phyloP scores from a whole-genome alignment of 2,113 vertebrate genomes.

The Hucho hucho region DNA sequence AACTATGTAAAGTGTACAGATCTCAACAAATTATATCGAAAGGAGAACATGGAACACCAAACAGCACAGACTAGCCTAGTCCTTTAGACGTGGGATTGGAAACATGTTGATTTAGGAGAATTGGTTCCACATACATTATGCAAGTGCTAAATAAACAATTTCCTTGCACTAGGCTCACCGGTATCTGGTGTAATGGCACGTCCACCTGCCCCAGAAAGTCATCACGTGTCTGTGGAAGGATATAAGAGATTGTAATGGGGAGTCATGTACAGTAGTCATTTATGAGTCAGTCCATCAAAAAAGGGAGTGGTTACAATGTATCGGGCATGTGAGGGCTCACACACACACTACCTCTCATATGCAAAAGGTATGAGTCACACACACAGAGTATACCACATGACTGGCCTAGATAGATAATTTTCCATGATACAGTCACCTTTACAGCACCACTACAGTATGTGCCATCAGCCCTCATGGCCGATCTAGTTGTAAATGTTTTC shows the following conservation, averaged over 20 bases:
- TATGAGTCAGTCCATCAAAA: neutral
- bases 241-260: neutral
- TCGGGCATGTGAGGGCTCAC: neutral
- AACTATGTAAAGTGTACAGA: neutral
- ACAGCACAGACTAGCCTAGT: neutral
- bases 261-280: neutral
- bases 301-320: neutral
- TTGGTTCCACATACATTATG: neutral
- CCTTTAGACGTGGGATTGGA: neutral
- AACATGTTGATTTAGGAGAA: neutral
- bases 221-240: constrained; percentile 86
- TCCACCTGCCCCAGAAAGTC: constrained; percentile 98
- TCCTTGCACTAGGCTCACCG: constrained; percentile 77
- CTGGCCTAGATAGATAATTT: neutral
- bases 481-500: too few species aligned
- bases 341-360: too few species aligned
- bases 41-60: neutral
- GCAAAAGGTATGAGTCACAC: neutral
- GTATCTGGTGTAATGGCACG: constrained; percentile 92
- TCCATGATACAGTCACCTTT: neutral
- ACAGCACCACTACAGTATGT: too few species aligned
- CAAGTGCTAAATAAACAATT: neutral
- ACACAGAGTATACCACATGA: neutral
- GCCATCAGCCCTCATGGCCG: too few species aligned
- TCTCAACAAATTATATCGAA: neutral